Evolutionary conservation across 2,888 invertebrate species (phyloP).

Genomic region (Bugulina stolonifera): DNA sequence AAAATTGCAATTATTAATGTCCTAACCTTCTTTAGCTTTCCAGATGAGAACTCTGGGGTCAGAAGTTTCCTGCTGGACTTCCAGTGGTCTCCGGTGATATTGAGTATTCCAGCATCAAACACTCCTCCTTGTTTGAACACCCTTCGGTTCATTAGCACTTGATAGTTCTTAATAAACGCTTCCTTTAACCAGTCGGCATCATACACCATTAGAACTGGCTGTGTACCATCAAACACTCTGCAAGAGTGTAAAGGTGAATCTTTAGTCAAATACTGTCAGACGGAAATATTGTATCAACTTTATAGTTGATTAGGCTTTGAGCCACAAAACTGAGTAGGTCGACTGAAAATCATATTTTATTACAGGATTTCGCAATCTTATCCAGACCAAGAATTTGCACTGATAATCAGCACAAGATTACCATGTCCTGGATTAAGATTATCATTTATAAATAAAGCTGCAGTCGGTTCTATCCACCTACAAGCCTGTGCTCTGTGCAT

Average conservation of each 20-base stretch:
- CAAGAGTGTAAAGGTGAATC: neutral
- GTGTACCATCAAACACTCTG: constrained; percentile 4
- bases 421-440: no score
- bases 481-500: no score
- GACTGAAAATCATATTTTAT: no score
- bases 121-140: neutral
- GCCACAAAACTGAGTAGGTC: no score
- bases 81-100: constrained; percentile 1
- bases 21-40: neutral
- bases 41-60: constrained; percentile 6
- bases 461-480: no score
- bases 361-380: no score
- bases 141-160: neutral
- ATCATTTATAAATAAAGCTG: no score
- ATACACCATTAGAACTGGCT: neutral
- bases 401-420: no score
- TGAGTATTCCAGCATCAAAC: neutral
- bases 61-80: constrained; percentile 5
- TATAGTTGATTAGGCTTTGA: neutral
- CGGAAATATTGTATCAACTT: neutral
- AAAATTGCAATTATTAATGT: neutral
- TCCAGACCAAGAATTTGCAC: no score
- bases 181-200: constrained; percentile 3
- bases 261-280: no score
- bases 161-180: constrained; percentile 1